Conservation (phyloP, 2,888 invertebrate species). For the Dryobota labecula region DNA sequence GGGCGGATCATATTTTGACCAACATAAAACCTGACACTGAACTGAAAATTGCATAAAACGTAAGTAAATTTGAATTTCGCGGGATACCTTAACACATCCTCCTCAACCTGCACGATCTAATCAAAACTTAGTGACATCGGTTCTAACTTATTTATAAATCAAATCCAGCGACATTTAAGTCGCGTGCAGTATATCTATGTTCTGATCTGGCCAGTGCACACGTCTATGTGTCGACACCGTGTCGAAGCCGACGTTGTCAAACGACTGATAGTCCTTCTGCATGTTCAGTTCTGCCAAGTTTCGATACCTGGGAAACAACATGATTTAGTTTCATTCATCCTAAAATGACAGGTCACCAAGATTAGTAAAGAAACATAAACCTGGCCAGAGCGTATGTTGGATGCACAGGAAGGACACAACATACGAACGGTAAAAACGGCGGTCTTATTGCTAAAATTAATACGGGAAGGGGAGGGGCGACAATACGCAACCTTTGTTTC, state of each 20-base stretch:
- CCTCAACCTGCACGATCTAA: not conserved
- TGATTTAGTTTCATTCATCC: not conserved
- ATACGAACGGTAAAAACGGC: not conserved
- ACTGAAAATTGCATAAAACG: no score
- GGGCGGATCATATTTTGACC: not conserved
- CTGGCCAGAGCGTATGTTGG: not conserved
- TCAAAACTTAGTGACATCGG: not conserved
- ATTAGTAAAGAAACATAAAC: not conserved
- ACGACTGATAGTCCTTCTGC: slow-evolving; percentile 89
- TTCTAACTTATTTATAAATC: not conserved
- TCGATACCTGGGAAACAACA: slow-evolving; percentile 78
- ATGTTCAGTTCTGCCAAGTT: slow-evolving; percentile 86
- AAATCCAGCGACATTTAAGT: slow-evolving; percentile 51
- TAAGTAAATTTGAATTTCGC: not conserved
- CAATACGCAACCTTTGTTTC: no score
- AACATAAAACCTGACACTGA: not conserved
- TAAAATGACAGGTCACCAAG: not conserved
- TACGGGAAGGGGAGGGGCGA: no score
- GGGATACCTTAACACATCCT: not conserved
- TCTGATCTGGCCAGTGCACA: slow-evolving; percentile 93
- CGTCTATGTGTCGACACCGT: slow-evolving; percentile 92
- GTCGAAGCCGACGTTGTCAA: slow-evolving; percentile 92
- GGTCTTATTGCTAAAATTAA: not conserved
- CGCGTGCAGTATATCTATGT: slow-evolving; percentile 82
- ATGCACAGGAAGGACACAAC: not conserved